Conservation (phyloP, 2,797 vertebrate genomes). For the Myotis daubentonii region DNA sequence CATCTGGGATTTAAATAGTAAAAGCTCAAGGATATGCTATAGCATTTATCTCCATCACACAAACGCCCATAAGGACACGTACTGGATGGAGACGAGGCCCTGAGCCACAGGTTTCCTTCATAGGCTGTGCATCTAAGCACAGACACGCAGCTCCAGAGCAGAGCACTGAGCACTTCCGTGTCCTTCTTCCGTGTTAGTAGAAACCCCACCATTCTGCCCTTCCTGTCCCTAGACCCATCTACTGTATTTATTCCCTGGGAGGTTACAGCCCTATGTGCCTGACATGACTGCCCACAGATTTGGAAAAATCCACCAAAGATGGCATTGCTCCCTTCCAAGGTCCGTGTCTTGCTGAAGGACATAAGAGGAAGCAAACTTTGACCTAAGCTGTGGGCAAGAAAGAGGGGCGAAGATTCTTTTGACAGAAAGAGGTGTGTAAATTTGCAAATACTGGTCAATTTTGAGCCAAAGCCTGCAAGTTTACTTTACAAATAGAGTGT, state of each 20-base stretch:
- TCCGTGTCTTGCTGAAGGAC: background rate
- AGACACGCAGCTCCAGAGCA: background rate
- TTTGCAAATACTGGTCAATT: slow-evolving; percentile 10
- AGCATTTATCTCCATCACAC: background rate
- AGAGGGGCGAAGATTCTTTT: background rate
- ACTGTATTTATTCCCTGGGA: background rate
- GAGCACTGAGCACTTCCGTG: background rate
- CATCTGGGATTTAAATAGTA: slow-evolving; percentile 46
- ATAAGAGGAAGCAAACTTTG: background rate
- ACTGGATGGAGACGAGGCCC: background rate
- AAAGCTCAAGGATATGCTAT: background rate
- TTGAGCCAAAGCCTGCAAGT: background rate
- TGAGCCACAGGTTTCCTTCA: background rate
- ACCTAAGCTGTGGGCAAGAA: slow-evolving; percentile 10
- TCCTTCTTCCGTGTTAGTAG: background rate
- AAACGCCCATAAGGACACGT: background rate
- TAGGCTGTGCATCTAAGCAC: background rate
- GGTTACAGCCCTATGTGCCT: background rate
- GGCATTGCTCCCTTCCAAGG: background rate
- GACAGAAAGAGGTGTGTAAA: background rate
- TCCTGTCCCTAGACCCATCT: background rate
- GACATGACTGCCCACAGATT: background rate
- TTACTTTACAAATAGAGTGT: slow-evolving; percentile 4
- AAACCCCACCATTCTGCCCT: background rate
- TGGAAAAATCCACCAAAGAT: background rate